Evolutionary conservation across 2,888 invertebrate genomes (phyloP), one percentile per base, ranked within the genome.

Genomic region (Polydrusus cervinus): DNA sequence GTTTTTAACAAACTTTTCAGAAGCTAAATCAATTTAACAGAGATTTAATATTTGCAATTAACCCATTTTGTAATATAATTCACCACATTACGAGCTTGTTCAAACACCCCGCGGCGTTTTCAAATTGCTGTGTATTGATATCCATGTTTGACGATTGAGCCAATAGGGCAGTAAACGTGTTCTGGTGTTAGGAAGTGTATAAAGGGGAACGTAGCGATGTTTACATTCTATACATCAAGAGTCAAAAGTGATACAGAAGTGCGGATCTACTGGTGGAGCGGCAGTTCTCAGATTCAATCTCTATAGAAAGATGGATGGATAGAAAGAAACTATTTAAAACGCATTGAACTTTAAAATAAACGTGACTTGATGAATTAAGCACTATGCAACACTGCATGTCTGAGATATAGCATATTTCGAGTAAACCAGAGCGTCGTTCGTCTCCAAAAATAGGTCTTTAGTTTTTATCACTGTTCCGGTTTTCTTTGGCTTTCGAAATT

Each of bases 81-180:
- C 53, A 5, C 25, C 25, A 13, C 53, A 53, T 53, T 53, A 53
- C 25, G 20, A 53, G 20, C 30, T 53, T 11, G 53, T 18, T 9
- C 53, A 53, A 53, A 53, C 53, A 25, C 30, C 53, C 53, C 25
- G 53, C 53, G 53, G 53, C 20, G 53, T 53, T 53, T 51, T 53
- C 53, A 11, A 53, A 53, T 53, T 53, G 53, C 25, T 30, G 25
- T 53, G 20, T 18, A 51, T 51, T 51, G 51, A 51, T 51, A 18
- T 53, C 13, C 25, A 30, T 11, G 20, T 25, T 53, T 53, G 53
- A 53, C 20, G 25, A 25, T 53, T 25, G 10, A 25, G 53, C 25
- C 53, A 53, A 53, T 53, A 25, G 25, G 53, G 25, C 53, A 30
- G 18, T 13, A n/a, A 18, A 13, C 53, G 13, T 53, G 25, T 25